Evolutionary conservation across 2,797 vertebrate genomes (phyloP), one percentile per base, ranked within the genome.

Genomic region (Catostomus latipinnis): DNA sequence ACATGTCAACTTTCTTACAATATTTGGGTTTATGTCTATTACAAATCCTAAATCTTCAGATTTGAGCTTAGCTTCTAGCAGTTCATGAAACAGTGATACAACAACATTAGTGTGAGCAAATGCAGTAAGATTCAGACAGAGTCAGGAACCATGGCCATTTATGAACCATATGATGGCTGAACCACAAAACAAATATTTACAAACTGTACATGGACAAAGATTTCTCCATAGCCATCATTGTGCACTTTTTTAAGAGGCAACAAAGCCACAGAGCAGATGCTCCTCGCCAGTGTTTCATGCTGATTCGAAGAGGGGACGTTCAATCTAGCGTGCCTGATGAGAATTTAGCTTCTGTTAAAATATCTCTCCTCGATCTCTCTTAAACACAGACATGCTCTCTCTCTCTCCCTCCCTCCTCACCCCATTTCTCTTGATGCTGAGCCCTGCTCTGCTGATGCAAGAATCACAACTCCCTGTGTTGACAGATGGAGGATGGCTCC

Each of bases 361-460:
- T 34, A 34, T 79, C 74, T 61, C 22, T 1, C 65, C 45, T 49
- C 8, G 72, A 62, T 9, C 70, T 58, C 56, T 58, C 69, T 46
- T 22, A 63, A 53, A 58, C 73, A 79, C 58, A 81, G 70, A 76
- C 78, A 74, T 72, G 79, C 43, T 63, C 66, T 6, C 74, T 48
- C 74, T 68, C 83, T 87, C 90, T 90, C 91, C 91, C 90, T 92
- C 90, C 91, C 90, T 91, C 78, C 70, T 68, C 78, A 73, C 62
- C 62, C 63, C 45, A 48, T 65, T 77, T 77, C 74, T 83, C 78
- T 81, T 83, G 81, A 86, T 74, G 80, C 82, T 52, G 74, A 70
- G 91, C 90, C 91, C 88, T 93, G 93, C 93, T 92, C 92, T 93
- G 91, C 91, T 93, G 92, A 92, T 93, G 92, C 92, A 93, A 91